Conservation (phyloP, 2,797 vertebrate genomes). For the Thunnus albacares region DNA sequence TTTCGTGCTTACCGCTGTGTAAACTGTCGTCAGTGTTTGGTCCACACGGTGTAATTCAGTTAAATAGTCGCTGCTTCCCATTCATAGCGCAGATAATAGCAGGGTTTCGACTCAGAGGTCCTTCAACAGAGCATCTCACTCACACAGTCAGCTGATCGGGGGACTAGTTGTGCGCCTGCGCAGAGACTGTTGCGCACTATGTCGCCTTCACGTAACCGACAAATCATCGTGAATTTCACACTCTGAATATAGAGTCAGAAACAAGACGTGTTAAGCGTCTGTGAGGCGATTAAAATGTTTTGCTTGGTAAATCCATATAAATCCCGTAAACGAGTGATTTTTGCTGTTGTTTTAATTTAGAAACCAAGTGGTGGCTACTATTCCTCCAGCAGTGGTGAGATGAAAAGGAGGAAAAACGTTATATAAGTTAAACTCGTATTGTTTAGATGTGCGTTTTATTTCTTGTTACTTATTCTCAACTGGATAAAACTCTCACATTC, state of each 20-base stretch:
- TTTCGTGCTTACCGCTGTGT: conserved; percentile 70
- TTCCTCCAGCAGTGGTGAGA: not conserved
- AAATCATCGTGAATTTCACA: not conserved
- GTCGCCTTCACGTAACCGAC: conserved; percentile 43
- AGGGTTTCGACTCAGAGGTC: conserved; percentile 62
- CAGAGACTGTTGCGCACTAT: conserved; percentile 24
- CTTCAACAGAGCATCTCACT: conserved; percentile 75
- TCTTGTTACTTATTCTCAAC: not conserved
- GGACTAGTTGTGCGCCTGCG: conserved; percentile 63
- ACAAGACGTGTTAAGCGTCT: not conserved
- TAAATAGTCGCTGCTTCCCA: conserved; percentile 31
- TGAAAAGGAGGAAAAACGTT: not conserved
- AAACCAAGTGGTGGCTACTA: too few relatives aligned
- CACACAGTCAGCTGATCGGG: conserved; percentile 84
- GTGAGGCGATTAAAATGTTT: not conserved
- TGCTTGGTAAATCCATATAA: not conserved
- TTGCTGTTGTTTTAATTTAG: not conserved
- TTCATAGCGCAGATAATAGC: conserved; percentile 59
- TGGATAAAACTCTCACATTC: not conserved
- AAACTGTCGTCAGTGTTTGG: conserved; percentile 23
- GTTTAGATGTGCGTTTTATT: not conserved
- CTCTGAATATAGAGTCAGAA: not conserved
- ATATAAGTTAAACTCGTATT: not conserved
- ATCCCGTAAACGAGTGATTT: too few relatives aligned
- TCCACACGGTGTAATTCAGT: conserved; percentile 47